Evolutionary conservation across 2,797 vertebrate genomes (phyloP), one percentile per base, ranked within the genome.

Genomic region (Ctenosaura bakeri): DNA sequence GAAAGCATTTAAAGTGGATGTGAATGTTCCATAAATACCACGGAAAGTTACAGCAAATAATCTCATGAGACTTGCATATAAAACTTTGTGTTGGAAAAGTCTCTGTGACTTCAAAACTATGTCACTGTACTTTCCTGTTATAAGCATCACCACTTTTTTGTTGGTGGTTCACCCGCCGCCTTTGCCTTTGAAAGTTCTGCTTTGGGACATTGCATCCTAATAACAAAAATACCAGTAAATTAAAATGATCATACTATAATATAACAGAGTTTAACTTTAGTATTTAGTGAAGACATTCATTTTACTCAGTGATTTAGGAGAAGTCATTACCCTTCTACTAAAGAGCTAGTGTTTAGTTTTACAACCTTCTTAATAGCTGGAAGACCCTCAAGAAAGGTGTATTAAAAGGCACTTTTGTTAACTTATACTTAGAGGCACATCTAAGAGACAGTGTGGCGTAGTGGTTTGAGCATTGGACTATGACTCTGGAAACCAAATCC

Each of bases 11-110:
- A 56, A 91, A 93, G 91, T 93, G 86, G 0, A 92, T 90, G 90
- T 93, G 24, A 91, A 84, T 2, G 29, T 90, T 93, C 86, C 79
- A 71, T 94, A 91, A 92, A 54, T 10, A 4, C 85, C 93, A 93
- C 92, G 91, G 95, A 94, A 96, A 95, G 14, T 93, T 90, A 86
- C 94, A 94, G 93, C 86, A 96, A 94, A 94, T 59, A 91, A 83
- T 94, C 81, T 92, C 92, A 80, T 88, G 88, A 91, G 92, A 94
- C 89, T 86, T 62, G 78, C 89, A 84, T 87, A 87, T 79, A 90
- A 85, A 88, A 92, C 16, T 16, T 71, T 94, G 59, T 90, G 18
- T 93, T 95, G 92, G 92, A 88, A 94, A 92, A 93, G 88, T 78
- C 42, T 92, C 90, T 91, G 78, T 91, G 90, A 46, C 80, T 92